Evolutionary conservation across 1,140 invertebrate species (phyloP), one percentile per base, ranked within the genome.

Genomic region (Scaptomyza hsui): DNA sequence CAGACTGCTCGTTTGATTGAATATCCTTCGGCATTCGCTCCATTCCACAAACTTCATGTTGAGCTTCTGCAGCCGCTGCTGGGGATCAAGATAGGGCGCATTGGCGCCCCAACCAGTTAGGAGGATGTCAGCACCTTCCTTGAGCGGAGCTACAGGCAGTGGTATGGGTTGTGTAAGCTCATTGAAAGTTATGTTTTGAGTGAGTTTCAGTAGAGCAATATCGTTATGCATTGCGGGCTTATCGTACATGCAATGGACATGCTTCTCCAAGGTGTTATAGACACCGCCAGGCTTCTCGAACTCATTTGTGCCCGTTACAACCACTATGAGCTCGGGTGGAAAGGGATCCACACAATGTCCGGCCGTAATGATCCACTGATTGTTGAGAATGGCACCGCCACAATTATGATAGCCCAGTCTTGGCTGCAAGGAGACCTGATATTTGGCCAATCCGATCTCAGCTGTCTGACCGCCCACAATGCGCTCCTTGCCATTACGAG

Each of bases 71-170:
- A 92, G 51, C 12, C 78, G 16, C 10, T 82, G 60, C n/a, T 63
- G 10, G 7, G 71, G 1, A 0, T 39, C 26, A 5, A 74, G 83
- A 10, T 78, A 65, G 12, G 72, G 0, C 9, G 9, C 44, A 15
- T 49, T 13, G 3, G 91, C 92, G 3, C 93, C 93, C 93, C 93
- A 94, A 2, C 93, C 93, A 1, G 93, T 93, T 4, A 94, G 78
- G 10, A 93, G 85, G 2, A 91, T 86, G 42, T 71, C 64, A 2
- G 63, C 77, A 2, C 41, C 71, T 9, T 56, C 12, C 0, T 42
- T 41, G 2, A 65, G 0, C 0, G 67, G 68, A 0, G 21, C 5
- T 0, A 7, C 49, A 0, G 85, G 79, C 21, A 89, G 12, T 0
- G 21, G 16, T 7, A 93, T 78, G 0, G 92, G 90, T 56, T 92